Evolutionary conservation across 2,797 vertebrate genomes (phyloP).

Genomic region (Trachurus trachurus): DNA sequence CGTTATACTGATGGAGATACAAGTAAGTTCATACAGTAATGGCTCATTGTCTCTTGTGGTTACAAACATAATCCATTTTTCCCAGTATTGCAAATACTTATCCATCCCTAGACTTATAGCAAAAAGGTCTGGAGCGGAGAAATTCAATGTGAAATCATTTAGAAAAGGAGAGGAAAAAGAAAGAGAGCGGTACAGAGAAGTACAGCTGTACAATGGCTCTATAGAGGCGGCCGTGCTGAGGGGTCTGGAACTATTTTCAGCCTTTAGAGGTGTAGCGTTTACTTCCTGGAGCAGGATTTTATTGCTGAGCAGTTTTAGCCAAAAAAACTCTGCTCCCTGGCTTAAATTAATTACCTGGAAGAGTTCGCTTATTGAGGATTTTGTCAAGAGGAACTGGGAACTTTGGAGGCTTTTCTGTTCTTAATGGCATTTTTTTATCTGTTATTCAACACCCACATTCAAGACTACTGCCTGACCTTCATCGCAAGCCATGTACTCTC

Average conservation of each 20-base stretch:
- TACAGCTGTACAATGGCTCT: conserved; percentile 39
- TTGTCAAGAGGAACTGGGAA: conserved; percentile 48
- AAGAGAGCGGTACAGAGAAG: conserved; percentile 12
- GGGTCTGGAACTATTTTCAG: conserved; percentile 61
- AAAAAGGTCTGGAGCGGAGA: background rate
- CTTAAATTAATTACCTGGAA: conserved; percentile 73
- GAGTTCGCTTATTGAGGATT: conserved; percentile 55
- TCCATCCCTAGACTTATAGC: no score
- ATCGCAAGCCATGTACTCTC: conserved; percentile 43
- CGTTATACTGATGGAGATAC: no score
- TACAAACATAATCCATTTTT: no score
- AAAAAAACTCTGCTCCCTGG: conserved; percentile 51
- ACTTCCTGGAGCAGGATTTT: conserved; percentile 71
- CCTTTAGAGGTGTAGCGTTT: conserved; percentile 56
- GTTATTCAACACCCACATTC: conserved; percentile 25
- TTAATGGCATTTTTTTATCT: conserved; percentile 47
- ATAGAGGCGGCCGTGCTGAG: conserved; percentile 37
- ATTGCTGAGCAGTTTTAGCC: conserved; percentile 55
- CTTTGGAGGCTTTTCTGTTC: conserved; percentile 57
- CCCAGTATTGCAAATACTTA: no score
- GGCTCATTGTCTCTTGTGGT: no score
- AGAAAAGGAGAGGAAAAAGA: conserved; percentile 12
- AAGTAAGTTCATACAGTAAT: no score
- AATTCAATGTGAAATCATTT: conserved; percentile 19
- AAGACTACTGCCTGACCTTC: conserved; percentile 43